Base-by-base conservation (phyloP, 2,113 vertebrate genomes). In the Eublepharis macularius region DNA sequence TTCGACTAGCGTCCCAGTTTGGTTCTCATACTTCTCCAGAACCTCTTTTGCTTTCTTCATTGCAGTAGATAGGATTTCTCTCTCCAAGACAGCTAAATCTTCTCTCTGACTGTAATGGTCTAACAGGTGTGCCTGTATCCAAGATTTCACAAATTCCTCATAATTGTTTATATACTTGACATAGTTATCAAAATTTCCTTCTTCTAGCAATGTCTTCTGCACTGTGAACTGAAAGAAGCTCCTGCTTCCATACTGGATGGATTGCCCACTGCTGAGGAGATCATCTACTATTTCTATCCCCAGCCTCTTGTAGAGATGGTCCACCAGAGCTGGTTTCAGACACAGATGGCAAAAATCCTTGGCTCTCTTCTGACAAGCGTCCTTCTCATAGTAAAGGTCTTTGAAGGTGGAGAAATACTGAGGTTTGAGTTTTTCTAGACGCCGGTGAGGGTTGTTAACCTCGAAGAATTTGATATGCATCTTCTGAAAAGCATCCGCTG, bases 61-160 rank as follows among this genome's bases (percentile, higher is more conserved):
- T 24, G 87, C 72, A 21, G 65, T 6, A 57, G 66, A 74, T 6
- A 89, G 66, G 66, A 87, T 78, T 51, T 34, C 68, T 41, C 66
- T 68, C 45, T 77, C 81, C 43, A 91, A 74, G 11, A 14, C 32
- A 21, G 63, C 74, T 14, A 91, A 19, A 19, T 79, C 69, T 51
- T 45, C 39, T 19, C 70, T 51, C 17, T 84, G n/a, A 43, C 45
- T 84, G 36, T 87, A 89, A 65, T 74, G 60, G 6, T 74, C 85
- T n/a, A 76, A 54, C 26, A 89, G 75, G 47, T 80, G 76, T n/a
- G 49, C 73, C 19, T 85, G 57, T 29, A 88, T 92, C 84, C 89
- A 96, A 65, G 77, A 91, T 74, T 80, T 76, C n/a, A 76, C 83
- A 87, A 92, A 92, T 2, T 12, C 19, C 34, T 89, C 16, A 78